Base-by-base conservation (phyloP, 2,113 vertebrate species). In the Coryphaenoides rupestris region DNA sequence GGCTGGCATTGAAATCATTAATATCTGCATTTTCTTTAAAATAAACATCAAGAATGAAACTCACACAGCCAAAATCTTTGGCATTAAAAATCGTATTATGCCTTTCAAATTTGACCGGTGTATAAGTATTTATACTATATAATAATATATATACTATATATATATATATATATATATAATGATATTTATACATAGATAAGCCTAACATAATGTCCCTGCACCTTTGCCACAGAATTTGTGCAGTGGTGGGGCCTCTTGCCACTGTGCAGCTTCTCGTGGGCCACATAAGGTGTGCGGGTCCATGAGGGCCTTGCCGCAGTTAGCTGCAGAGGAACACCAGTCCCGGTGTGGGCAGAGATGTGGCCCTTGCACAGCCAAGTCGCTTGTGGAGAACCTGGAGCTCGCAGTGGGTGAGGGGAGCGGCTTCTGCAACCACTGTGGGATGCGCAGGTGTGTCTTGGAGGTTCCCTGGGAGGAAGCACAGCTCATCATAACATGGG, bases 341-440 rank as follows among this genome's bases (percentile, higher is more conserved):
- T 91, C 0, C 94, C 92, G 0, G 90, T 93, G 87, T 94, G 95
- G 22, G 81, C n/a, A 86, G 54, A 94, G 90, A 93, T 90, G 57
- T 94, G 92, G 0, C 89, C 80, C 2, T 81, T 77, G 0, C 94
- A 90, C 22, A 95, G 94, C 0, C 90, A n/a, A n/a, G n/a, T n/a
- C n/a, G 88, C 24, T 84, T 89, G 86, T 93, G 93, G 1, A 87
- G 70, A 95, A 96, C 16, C 83, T 65, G 0, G 84, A n/a, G 81
- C 0, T 84, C 40, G 0, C 93, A 95, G 71, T 93, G 89, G 0
- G 73, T 49, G 72, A 96, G 33, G 57, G 68, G 46, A 90, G 92
- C 0, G 94, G 94, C 21, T 87, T 90, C 77, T 94, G 91, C 0
- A n/a, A n/a, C 92, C 92, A 0, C 87, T 94, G 87, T 96, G 95